A percentile compares a stretch with the other conserved stretches of the same genome.
Evolutionary conservation across 92 coral and sea anemone species (phyloP).

Genomic region (Pocillopora grandis): DNA sequence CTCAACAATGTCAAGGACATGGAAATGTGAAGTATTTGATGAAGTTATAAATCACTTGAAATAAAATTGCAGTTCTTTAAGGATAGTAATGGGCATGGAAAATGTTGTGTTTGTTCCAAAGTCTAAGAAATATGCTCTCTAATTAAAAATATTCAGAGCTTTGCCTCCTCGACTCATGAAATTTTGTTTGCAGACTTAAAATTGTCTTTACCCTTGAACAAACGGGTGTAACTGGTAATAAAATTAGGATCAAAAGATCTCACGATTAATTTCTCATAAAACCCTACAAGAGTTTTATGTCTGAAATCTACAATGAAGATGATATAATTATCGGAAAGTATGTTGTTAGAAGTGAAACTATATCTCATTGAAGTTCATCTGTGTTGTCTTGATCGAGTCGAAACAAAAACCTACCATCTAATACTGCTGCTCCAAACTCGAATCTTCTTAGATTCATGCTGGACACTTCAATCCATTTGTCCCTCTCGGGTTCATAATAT

Average conservation of each 20-base stretch:
- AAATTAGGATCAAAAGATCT: not conserved
- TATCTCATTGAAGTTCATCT: not conserved
- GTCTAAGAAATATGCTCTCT: too few relatives aligned
- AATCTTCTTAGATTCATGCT: conserved; percentile 86
- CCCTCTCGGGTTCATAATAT: conserved; percentile 69
- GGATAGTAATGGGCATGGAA: too few relatives aligned
- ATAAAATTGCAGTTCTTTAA: too few relatives aligned
- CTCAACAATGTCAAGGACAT: too few relatives aligned
- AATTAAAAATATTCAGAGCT: too few relatives aligned
- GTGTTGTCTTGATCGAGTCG: not conserved
- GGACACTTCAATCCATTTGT: conserved; percentile 72
- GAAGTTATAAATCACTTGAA: too few relatives aligned
- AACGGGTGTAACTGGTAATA: not conserved
- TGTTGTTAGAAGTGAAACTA: not conserved
- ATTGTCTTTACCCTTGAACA: too few relatives aligned
- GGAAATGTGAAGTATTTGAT: too few relatives aligned
- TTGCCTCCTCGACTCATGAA: too few relatives aligned
- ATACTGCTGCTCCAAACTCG: conserved; percentile 90
- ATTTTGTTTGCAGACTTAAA: too few relatives aligned
- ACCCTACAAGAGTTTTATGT: not conserved
- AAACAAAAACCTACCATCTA: conserved; percentile 64
- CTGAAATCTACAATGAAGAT: not conserved
- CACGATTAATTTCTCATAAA: not conserved
- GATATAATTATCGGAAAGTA: not conserved
- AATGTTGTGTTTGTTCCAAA: too few relatives aligned